Conservation (phyloP, 2,113 vertebrate species). For the Crotalus horridus region DNA sequence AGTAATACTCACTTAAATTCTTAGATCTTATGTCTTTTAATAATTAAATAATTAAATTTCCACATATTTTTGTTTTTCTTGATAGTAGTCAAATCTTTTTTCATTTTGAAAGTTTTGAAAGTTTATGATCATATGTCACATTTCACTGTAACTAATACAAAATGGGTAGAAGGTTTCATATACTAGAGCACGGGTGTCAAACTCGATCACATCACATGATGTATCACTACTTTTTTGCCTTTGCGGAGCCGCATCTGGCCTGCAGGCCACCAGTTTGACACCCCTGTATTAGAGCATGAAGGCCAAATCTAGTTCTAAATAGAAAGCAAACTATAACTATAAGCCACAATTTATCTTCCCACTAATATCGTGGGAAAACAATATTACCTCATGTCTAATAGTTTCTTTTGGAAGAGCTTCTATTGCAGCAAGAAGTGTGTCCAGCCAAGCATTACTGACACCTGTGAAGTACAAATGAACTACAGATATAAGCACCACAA, state of each 20-base stretch:
- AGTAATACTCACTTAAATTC: background rate
- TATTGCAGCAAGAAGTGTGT: constrained; percentile 88
- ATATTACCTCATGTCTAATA: constrained; percentile 87
- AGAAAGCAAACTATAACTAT: background rate
- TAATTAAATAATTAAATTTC: background rate
- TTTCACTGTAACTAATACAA: background rate
- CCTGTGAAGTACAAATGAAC: constrained; percentile 70
- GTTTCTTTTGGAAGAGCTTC: constrained; percentile 89
- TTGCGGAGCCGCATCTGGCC: no score
- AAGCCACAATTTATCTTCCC: background rate
- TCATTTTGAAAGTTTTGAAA: background rate
- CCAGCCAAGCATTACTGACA: constrained; percentile 91
- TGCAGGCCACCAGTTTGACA: no score
- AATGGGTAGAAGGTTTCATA: background rate
- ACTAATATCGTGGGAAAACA: background rate
- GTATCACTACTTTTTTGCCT: no score
- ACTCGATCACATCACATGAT: no score
- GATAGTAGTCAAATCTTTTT: background rate
- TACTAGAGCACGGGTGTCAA: background rate
- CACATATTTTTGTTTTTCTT: background rate
- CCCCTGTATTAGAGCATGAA: background rate
- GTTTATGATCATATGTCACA: background rate
- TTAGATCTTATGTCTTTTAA: background rate
- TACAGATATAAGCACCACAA: background rate
- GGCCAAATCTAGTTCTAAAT: background rate